These are phyloP conservation scores for Podarcis lilfordi DNA, from an alignment of 2,797 vertebrate genomes.

Conservation along the genomic window DNA sequence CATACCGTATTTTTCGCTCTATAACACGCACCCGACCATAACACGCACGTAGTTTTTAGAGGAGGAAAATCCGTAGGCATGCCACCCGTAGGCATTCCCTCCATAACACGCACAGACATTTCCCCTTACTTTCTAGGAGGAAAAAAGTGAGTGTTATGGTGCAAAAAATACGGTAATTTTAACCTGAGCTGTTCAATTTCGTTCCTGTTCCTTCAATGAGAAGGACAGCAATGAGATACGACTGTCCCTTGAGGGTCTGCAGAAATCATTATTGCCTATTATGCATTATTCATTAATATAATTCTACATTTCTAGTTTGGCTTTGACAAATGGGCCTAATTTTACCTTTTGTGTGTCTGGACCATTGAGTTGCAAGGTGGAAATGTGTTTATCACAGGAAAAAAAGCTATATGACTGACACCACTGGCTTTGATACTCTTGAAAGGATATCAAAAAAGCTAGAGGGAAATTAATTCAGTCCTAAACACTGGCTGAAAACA, in stretches of 20 bases:
- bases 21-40: too few species aligned
- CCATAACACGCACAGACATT: too few species aligned
- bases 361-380: neutral
- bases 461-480: neutral
- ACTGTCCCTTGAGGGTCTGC: neutral
- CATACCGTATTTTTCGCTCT: too few species aligned
- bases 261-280: neutral
- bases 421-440: neutral
- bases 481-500: neutral
- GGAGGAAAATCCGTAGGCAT: too few species aligned
- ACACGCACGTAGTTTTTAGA: too few species aligned
- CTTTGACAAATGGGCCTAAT: neutral
- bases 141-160: too few species aligned
- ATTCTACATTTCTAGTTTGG: neutral
- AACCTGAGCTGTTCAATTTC: neutral
- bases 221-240: neutral
- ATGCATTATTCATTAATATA: neutral
- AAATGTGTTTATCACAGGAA: neutral
- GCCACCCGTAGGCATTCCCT: too few species aligned
- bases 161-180: neutral
- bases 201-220: too few species aligned
- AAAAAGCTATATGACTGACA: neutral
- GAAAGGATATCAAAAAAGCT: neutral
- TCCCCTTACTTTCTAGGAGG: too few species aligned
- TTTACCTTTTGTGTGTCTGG: neutral